Evolutionary conservation across 2,888 invertebrate species (phyloP), one percentile per base, ranked within the genome.

Genomic region (Microctonus brassicae): DNA sequence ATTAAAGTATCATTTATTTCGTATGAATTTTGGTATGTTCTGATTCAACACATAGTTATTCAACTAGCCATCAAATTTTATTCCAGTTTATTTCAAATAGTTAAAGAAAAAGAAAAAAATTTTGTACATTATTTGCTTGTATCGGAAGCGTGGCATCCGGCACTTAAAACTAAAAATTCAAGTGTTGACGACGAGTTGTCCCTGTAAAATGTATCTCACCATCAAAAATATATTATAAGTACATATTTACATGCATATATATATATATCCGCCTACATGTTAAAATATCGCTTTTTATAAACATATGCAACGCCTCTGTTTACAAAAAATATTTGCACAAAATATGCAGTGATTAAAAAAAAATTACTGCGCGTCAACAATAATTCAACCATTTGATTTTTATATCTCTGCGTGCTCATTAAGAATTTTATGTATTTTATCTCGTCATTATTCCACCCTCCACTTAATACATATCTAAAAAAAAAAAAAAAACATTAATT

Each of bases 91-190:
- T n/a, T n/a, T n/a, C n/a, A n/a, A n/a, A n/a, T 36, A 11, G 11
- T 11, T 36, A 10, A 9, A 36, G 11, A 36, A 36, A 9, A 36
- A 36, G 11, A 36, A 2, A 36, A 36, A 9, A 36, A 36, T 10
- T n/a, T 5, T n/a, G 17, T 58, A 17, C 2, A 60, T 69, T 65
- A 75, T 73, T 69, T 58, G 57, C 73, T 60, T 64, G 61, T 68
- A 76, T 75, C 73, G 69, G 70, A 76, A 76, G 74, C 65, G 53
- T 52, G 60, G 64, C 68, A 78, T 77, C 75, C 76, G 76, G 64
- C 65, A 62, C 66, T 70, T 72, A 57, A 69, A n/a, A 53, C 69
- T 68, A 72, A 74, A 73, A 74, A 72, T 71, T 76, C 69, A 70
- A 78, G 74, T 75, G 73, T 70, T 36, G 72, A 34, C 68, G 60